Base-by-base conservation (phyloP, 2,888 invertebrate genomes). In the Oxycera nigricornis region DNA sequence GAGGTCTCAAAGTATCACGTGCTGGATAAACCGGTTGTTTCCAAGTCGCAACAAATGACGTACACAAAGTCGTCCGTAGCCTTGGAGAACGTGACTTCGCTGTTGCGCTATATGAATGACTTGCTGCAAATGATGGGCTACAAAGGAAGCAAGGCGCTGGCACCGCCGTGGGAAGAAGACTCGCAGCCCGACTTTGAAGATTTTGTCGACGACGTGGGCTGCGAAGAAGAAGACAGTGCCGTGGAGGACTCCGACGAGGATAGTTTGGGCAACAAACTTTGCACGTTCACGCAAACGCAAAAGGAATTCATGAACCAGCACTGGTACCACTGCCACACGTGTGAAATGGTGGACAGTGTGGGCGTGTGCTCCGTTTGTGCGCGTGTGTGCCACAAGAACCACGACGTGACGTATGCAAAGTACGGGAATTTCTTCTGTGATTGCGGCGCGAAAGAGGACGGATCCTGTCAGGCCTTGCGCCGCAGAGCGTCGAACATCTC, bases 391-490 rank as follows among this genome's bases (percentile, higher is more conserved):
- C 98, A 98, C 84, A 91, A 94, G 78, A 96, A 95, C 0, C 98
- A 98, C 83, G 98, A 98, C 84, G 92, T 98, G 0, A 93, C 97
- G 3, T 98, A 98, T 83, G 96, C 98, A 70, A 99, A 99, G 85
- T 97, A 94, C 83, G 98, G 98, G 0, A 97, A 97, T 82, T 99
- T 99, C 88, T 99, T 99, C 88, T 99, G 99, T 82, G 98, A 98
- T 85, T 99, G 99, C 83, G 98, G 98, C 1, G 97, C 97, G 0
- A 97, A 97, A 83, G 95, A 96, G 68, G 96, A 96, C 82, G 91
- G 90, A 0, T 89, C 91, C 1, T 94, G 94, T 80, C 90, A 91
- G 81, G 90, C 87, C 0, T 78, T 87, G 24, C 87, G 86, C 26
- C 80, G 84, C 6, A 82, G 85, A 73, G 79, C 82, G 77, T 76